Conservation (phyloP, 2,113 vertebrate genomes). For the Clarias batrachus region DNA sequence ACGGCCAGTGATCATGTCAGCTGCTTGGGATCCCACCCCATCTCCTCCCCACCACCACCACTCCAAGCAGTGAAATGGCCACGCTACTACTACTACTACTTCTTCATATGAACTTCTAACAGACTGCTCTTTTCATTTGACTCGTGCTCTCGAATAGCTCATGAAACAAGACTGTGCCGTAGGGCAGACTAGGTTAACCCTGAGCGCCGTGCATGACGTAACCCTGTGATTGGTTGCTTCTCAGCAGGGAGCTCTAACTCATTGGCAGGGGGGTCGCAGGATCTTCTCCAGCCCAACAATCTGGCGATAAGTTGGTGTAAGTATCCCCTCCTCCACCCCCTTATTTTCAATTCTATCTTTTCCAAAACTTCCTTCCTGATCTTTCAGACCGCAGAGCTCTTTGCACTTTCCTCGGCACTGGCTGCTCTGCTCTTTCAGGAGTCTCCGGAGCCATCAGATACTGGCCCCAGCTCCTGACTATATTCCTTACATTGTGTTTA, state of each 20-base stretch:
- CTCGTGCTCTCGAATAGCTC: slow-evolving; percentile 30
- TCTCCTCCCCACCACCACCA: fast-evolving
- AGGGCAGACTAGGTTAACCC: slow-evolving; percentile 26
- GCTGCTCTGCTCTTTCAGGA: slow-evolving; percentile 5
- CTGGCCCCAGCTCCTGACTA: slow-evolving; percentile 1
- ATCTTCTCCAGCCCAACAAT: slow-evolving; percentile 82
- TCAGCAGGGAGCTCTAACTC: slow-evolving; percentile 79
- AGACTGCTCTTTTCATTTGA: slow-evolving; percentile 38
- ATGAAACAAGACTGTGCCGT: slow-evolving; percentile 9
- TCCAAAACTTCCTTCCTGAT: slow-evolving; percentile 51
- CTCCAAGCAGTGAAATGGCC: neutral
- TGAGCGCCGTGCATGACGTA: slow-evolving; percentile 56
- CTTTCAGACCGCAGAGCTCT: slow-evolving; percentile 36
- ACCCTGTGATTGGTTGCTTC: slow-evolving; percentile 78
- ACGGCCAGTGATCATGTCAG: neutral
- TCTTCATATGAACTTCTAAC: slow-evolving; percentile 9
- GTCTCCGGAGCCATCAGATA: neutral
- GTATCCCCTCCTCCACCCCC: slow-evolving; percentile 67
- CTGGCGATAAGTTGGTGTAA: slow-evolving; percentile 83
- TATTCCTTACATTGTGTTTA: neutral
- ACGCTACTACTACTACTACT: too few relatives aligned
- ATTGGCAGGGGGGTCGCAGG: slow-evolving; percentile 79
- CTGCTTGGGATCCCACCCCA: neutral
- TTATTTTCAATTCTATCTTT: slow-evolving; percentile 60
- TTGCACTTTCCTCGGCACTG: slow-evolving; percentile 20